Conservation (phyloP, 2,797 vertebrate species). For the Enteromius radiatus region DNA sequence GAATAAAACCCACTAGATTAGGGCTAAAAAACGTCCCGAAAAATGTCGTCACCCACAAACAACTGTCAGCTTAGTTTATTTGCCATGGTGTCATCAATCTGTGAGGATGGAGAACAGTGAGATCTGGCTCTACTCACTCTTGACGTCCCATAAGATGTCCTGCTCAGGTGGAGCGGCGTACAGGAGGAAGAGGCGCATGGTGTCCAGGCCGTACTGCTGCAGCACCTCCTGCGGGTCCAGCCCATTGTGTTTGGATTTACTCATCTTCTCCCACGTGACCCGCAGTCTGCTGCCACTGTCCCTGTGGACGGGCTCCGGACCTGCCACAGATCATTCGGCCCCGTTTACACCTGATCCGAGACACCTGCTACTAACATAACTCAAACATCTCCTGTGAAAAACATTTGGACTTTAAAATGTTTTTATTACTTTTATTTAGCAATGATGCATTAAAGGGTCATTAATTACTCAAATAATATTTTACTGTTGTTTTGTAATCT, state of each 20-base stretch:
- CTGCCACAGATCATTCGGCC: conserved; percentile 65
- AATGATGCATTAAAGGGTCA: not conserved
- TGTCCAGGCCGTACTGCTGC: conserved; percentile 89
- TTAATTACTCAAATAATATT: too few relatives aligned
- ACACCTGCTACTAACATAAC: not conserved
- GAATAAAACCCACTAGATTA: too few relatives aligned
- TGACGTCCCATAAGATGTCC: conserved; percentile 93
- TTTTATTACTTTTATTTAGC: too few relatives aligned
- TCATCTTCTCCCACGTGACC: conserved; percentile 97
- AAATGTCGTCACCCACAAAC: too few relatives aligned
- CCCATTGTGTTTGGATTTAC: conserved; percentile 96
- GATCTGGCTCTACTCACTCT: conserved; percentile 85
- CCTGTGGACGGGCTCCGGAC: conserved; percentile 77
- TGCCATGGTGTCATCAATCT: not conserved
- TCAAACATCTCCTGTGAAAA: too few relatives aligned
- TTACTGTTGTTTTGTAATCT: too few relatives aligned
- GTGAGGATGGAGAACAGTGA: not conserved
- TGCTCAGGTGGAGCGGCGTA: conserved; percentile 94
- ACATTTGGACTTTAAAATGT: too few relatives aligned
- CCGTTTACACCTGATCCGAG: not conserved
- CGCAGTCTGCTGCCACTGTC: conserved; percentile 77
- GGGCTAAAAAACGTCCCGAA: too few relatives aligned
- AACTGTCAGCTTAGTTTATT: not conserved
- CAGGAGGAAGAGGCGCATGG: conserved; percentile 89
- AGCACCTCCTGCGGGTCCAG: conserved; percentile 89